Conservation (phyloP, 1,140 invertebrate species). For the Lucilia cuprina region DNA sequence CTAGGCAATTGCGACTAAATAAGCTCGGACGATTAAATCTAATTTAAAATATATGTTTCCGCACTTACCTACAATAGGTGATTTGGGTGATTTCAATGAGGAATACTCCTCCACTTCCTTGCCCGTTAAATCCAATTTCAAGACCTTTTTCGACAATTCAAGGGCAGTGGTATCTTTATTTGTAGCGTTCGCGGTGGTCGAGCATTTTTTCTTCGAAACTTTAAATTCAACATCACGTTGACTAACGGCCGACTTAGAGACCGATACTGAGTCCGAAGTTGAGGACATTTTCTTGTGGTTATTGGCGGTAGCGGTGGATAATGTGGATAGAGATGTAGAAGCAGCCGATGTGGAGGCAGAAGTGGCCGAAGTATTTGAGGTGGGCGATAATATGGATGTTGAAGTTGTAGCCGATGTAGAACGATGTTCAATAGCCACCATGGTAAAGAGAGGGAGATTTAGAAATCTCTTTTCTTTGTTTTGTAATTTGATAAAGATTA, state of each 20-base stretch:
- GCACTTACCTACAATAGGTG: conserved; percentile 57
- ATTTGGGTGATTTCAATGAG: conserved; percentile 56
- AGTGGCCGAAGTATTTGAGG: conserved; percentile 31
- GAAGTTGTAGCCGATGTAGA: conserved; percentile 48
- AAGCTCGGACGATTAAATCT: too few species aligned
- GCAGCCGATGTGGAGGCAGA: conserved; percentile 37
- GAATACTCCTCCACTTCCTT: conserved; percentile 57
- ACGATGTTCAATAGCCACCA: conserved; percentile 45
- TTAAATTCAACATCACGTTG: conserved; percentile 67
- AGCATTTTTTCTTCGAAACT: conserved; percentile 47
- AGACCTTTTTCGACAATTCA: conserved; percentile 71
- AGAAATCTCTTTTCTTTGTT: too few species aligned
- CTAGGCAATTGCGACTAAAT: too few species aligned
- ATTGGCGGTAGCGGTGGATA: conserved; percentile 35
- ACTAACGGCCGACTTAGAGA: conserved; percentile 65
- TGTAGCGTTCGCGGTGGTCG: background rate
- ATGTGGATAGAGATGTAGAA: conserved; percentile 30
- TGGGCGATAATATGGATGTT: conserved; percentile 37
- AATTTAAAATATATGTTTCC: too few species aligned
- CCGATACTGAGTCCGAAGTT: background rate
- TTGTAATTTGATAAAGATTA: too few species aligned
- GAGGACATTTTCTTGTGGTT: conserved; percentile 37
- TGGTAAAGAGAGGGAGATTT: conserved; percentile 26
- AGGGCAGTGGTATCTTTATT: conserved; percentile 52
- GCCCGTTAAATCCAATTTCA: conserved; percentile 67